Evolutionary conservation across 2,113 vertebrate species (phyloP), one percentile per base, ranked within the genome.

Genomic region (Lathamus discolor): DNA sequence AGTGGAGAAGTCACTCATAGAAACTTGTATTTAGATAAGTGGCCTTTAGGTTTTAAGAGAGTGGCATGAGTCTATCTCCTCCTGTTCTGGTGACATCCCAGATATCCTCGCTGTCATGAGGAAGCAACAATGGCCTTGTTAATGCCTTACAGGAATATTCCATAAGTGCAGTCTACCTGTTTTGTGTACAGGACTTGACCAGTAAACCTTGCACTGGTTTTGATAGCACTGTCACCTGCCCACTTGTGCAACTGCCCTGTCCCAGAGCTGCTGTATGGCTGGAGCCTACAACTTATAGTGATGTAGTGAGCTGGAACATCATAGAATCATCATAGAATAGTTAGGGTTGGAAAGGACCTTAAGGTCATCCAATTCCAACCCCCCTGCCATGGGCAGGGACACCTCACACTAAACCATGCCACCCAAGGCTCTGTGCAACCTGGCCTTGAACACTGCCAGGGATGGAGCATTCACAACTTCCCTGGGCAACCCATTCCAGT

Each of bases 101-200:
- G 55, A 25, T 74, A 18, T 39, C 23, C 25, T 43, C 29, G 23
- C 25, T 61, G 33, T 35, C 2, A 14, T 41, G 73, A 18, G 4
- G 72, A 77, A 64, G 62, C 17, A 67, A 19, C 27, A 48, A 5
- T 5, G 11, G 4, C 39, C 37, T 23, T 61, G 66, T 37, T 75
- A 62, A 37, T 61, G 35, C 51, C 44, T 83, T 62, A 23, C 9
- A 37, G 57, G 48, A 64, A 28, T 25, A 29, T 64, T 76, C 46
- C 43, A 35, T 33, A 4, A 10, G 20, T 27, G n/a, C 11, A 35
- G 4, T 11, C 31, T n/a, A 10, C 19, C 43, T 29, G 13, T 70
- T 87, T 72, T 48, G 37, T 37, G 6, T 3, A 23, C 0, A 11
- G 2, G 5, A 44, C 0, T 3, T 7, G 17, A 49, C 64, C 29